Evolutionary conservation across 2,888 invertebrate species (phyloP), one percentile per base, ranked within the genome.

Genomic region (Ornithoptera alexandrae): DNA sequence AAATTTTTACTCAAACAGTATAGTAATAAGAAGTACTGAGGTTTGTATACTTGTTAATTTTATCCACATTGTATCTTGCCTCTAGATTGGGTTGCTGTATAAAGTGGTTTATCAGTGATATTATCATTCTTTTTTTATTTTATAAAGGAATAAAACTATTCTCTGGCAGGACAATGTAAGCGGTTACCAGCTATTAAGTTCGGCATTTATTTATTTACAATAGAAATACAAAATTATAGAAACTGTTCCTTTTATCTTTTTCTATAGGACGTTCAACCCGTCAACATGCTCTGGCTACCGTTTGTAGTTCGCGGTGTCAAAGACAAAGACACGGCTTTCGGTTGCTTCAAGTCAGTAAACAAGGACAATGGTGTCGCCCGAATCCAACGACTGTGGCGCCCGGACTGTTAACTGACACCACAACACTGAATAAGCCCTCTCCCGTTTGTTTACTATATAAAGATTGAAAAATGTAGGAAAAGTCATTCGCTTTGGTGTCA

Each of bases 401-500:
- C 81, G 78, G 70, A 70, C 72, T 80, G 86, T 83, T 80, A 91
- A 82, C 84, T 82, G 87, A 91, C 78, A 91, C 88, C 81, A 76
- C 70, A 75, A 78, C 85, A 82, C 84, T 87, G 87, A 88, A 86
- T 81, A 87, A 86, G 87, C 84, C 77, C 80, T 78, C 76, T 71
- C 74, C 71, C 74, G 71, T 72, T 58, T 72, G 46, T 72, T 71
- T 71, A 67, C 78, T 88, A 90, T 92, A 92, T 81, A 92, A 89
- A 79, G 80, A 75, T 72, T 72, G 67, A 60, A 68, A 77, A 74
- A 72, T 74, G 73, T 72, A 75, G 74, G 80, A 74, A 70, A 76
- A 82, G 86, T 77, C 88, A 92, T 85, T 91, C 87, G 90, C 92
- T 90, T 90, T 87, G 90, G 90, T 86, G 76, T 81, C 77, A 81